A percentile compares a stretch with the other conserved stretches of the same genome.
These are phyloP conservation scores for Mamestra brassicae DNA, from an alignment of 2,888 invertebrate species.

Conservation along the genomic window DNA sequence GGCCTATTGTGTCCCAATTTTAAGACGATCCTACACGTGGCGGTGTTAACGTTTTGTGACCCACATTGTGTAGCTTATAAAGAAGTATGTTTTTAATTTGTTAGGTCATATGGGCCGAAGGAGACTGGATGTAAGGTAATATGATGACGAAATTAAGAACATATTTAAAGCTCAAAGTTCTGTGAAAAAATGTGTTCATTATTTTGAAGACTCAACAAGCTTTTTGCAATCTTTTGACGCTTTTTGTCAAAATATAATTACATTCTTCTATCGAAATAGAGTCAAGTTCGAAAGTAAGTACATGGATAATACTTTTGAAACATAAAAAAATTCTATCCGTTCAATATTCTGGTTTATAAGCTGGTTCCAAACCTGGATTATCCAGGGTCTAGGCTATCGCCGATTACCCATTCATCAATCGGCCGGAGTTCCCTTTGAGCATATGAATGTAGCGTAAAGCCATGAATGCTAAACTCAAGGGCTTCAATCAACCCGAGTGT, in stretches of 20 bases:
- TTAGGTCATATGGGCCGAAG: neutral
- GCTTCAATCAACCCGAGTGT: conserved; percentile 56
- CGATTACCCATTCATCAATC: conserved; percentile 27
- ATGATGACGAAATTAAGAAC: neutral
- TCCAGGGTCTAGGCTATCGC: conserved; percentile 5
- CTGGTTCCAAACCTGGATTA: neutral
- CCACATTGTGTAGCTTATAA: conserved; percentile 42
- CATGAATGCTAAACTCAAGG: conserved; percentile 51
- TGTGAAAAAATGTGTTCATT: neutral
- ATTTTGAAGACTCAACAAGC: neutral
- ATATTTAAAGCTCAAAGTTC: neutral
- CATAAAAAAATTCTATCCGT: neutral
- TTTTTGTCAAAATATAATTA: neutral
- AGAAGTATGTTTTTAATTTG: conserved; percentile 23
- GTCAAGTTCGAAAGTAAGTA: neutral
- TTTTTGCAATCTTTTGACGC: neutral
- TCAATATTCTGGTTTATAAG: neutral
- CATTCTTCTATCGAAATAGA: neutral
- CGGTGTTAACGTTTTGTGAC: conserved; percentile 44
- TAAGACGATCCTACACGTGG: conserved; percentile 56
- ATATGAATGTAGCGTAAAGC: conserved; percentile 31
- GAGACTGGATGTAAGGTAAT: neutral
- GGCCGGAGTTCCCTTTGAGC: conserved; percentile 15
- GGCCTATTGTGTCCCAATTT: conserved; percentile 57
- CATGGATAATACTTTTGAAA: no score